A percentile compares a stretch with the other conserved stretches of the same genome.
phyloP scores from a whole-genome alignment of 2,888 invertebrate genomes.

The Caenorhabditis afra region DNA sequence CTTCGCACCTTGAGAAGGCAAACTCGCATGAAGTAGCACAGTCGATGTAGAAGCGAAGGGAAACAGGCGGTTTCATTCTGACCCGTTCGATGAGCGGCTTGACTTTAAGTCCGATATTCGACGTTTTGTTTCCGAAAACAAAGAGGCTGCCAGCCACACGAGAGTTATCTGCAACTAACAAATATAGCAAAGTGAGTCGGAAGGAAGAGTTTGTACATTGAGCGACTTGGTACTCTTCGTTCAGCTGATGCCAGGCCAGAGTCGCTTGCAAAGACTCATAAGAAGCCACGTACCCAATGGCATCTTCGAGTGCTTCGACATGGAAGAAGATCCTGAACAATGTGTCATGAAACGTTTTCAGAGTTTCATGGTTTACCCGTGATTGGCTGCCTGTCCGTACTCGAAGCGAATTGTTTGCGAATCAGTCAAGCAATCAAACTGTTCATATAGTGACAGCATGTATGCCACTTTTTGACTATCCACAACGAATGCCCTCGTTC shows the following conservation, averaged over 20 bases:
- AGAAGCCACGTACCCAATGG: constrained; percentile 18
- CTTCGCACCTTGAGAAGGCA: constrained; percentile 2
- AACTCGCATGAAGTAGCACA: constrained; percentile 4
- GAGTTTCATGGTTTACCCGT: no score
- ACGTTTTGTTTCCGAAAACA: neutral
- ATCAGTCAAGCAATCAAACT: constrained; percentile 6
- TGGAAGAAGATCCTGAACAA: constrained; percentile 19
- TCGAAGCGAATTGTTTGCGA: constrained; percentile 2
- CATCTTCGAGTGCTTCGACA: constrained; percentile 22
- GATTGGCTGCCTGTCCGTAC: neutral
- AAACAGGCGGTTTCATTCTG: neutral
- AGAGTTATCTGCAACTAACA: neutral
- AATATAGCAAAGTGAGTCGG: no score
- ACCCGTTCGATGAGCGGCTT: neutral
- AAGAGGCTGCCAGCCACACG: neutral
- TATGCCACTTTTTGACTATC: neutral
- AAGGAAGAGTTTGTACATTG: neutral
- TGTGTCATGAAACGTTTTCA: neutral
- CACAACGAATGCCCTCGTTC: neutral
- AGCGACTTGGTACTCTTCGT: constrained; percentile 5
- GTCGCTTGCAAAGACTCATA: constrained; percentile 5
- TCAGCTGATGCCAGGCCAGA: constrained; percentile 17
- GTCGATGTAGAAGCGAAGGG: constrained; percentile 26
- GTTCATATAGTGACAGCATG: neutral
- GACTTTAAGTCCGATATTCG: neutral